A percentile compares a stretch with the other conserved stretches of the same genome.
phyloP scores from a whole-genome alignment of 1,140 invertebrate species.

The Pteromalus puparum region DNA sequence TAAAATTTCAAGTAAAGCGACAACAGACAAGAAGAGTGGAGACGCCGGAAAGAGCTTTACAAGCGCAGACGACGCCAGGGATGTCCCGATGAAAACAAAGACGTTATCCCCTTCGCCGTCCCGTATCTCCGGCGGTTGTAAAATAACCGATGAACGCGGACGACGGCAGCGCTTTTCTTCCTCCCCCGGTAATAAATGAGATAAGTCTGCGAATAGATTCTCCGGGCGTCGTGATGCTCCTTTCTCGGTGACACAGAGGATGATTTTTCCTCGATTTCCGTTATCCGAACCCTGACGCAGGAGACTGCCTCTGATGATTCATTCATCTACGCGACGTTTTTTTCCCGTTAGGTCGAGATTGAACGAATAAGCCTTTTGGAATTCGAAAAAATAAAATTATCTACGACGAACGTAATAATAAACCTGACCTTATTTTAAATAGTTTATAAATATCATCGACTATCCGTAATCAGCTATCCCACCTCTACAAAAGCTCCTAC shows the following conservation, averaged over 20 bases:
- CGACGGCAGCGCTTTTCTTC: constrained; percentile 53
- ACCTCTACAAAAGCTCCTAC: too few relatives aligned
- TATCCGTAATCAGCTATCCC: neutral
- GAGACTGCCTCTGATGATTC: constrained; percentile 47
- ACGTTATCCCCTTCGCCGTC: constrained; percentile 67
- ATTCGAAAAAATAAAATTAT: constrained; percentile 2
- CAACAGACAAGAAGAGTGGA: too few relatives aligned
- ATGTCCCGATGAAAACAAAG: constrained; percentile 70
- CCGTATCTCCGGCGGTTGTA: constrained; percentile 72
- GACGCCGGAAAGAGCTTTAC: neutral
- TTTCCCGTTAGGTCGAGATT: neutral
- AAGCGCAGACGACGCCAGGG: neutral
- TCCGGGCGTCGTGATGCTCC: constrained; percentile 54
- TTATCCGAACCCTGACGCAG: constrained; percentile 23
- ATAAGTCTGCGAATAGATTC: constrained; percentile 69
- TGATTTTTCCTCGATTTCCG: constrained; percentile 42
- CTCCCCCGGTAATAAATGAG: constrained; percentile 69
- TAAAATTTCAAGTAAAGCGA: too few relatives aligned
- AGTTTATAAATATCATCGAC: constrained; percentile 2
- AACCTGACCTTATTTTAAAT: too few relatives aligned
- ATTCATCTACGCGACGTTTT: neutral
- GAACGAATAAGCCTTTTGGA: neutral
- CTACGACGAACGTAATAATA: constrained; percentile 27
- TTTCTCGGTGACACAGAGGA: neutral
- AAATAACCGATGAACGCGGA: constrained; percentile 74